Percentiles rank a stretch among this genome's conserved stretches.
Conservation (phyloP, 2,888 invertebrate species). For the Eupeodes luniger region DNA sequence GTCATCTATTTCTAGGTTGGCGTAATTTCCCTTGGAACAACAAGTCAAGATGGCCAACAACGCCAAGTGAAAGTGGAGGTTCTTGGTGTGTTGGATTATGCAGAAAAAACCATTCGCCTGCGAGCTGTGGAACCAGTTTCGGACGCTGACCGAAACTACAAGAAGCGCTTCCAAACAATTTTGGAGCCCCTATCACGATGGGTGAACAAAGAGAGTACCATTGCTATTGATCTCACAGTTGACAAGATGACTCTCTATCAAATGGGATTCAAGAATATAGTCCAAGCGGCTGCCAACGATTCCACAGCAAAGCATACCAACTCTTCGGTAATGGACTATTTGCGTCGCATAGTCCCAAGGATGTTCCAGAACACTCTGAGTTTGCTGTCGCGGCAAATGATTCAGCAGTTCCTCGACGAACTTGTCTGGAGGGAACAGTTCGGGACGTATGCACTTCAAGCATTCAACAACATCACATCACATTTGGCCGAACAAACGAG, state of each 20-base stretch:
- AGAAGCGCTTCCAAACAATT: constrained; percentile 92
- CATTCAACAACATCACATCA: constrained; percentile 91
- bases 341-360: constrained; percentile 92
- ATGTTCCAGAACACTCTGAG: constrained; percentile 96
- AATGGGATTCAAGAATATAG: constrained; percentile 92
- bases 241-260: constrained; percentile 91
- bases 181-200: constrained; percentile 91
- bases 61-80: constrained; percentile 95
- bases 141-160: constrained; percentile 91
- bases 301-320: constrained; percentile 87
- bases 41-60: constrained; percentile 90
- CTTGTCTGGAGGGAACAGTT: constrained; percentile 95
- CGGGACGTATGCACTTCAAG: constrained; percentile 90
- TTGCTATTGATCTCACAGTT: constrained; percentile 93
- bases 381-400: constrained; percentile 91
- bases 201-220: constrained; percentile 91
- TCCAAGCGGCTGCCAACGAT: constrained; percentile 86
- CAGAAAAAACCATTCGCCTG: constrained; percentile 89
- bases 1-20: constrained; percentile 85
- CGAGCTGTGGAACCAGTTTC: constrained; percentile 93
- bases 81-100: constrained; percentile 91
- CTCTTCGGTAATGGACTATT: constrained; percentile 93
- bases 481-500: constrained; percentile 93
- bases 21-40: constrained; percentile 94
- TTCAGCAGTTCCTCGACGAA: constrained; percentile 96